phyloP scores from a whole-genome alignment of 2,797 vertebrate species.

The Melanotaenia maccullochi region DNA sequence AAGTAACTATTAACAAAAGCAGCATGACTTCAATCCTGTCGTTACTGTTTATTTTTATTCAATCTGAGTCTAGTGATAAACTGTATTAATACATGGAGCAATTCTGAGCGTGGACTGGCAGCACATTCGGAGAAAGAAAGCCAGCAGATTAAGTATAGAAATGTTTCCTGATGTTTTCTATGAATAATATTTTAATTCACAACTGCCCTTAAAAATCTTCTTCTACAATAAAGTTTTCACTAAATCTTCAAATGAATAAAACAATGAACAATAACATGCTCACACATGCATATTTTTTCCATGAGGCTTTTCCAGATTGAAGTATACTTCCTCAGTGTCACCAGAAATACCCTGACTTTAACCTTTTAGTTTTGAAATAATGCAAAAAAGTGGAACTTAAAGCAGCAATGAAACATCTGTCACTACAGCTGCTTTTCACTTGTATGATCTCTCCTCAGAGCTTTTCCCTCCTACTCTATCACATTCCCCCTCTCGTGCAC shows the following conservation, averaged over 20 bases:
- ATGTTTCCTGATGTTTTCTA: slow-evolving; percentile 12
- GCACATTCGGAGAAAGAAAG: neutral
- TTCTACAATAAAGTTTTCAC: neutral
- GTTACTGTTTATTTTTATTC: slow-evolving; percentile 9
- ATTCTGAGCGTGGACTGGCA: slow-evolving; percentile 18
- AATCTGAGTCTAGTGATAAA: slow-evolving; percentile 7
- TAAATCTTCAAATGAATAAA: neutral
- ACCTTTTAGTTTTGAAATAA: slow-evolving; percentile 46
- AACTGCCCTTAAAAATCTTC: slow-evolving; percentile 3
- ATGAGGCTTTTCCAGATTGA: neutral
- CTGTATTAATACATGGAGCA: neutral
- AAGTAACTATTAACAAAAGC: slow-evolving; percentile 40
- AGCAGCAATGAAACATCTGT: slow-evolving; percentile 36
- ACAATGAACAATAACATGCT: neutral
- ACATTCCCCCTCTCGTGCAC: slow-evolving; percentile 23
- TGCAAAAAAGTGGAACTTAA: slow-evolving; percentile 18
- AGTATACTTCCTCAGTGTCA: neutral
- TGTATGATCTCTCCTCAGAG: slow-evolving; percentile 46
- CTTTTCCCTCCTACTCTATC: slow-evolving; percentile 57
- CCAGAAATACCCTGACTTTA: slow-evolving; percentile 12
- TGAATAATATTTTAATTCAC: neutral
- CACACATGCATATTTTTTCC: neutral
- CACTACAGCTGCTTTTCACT: slow-evolving; percentile 44
- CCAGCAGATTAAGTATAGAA: slow-evolving; percentile 8
- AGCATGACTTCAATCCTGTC: slow-evolving; percentile 28